Base-by-base conservation (phyloP, 2,113 vertebrate genomes). In the Phrynosoma platyrhinos region DNA sequence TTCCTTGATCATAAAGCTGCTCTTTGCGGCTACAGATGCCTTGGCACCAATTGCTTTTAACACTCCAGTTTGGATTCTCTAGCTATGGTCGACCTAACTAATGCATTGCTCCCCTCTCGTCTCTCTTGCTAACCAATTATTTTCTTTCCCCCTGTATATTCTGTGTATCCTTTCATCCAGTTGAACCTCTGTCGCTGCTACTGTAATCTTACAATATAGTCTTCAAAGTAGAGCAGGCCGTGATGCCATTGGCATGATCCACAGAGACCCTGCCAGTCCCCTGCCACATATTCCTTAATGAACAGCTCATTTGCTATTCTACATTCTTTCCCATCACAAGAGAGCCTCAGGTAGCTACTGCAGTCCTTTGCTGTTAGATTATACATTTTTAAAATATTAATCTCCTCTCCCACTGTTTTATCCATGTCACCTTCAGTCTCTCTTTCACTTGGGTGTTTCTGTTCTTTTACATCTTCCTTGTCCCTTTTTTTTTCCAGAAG, bases 161-260 rank as follows among this genome's bases (percentile, higher is more conserved):
- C 78, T 94, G 88, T 21, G 78, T 40, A 47, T 76, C 91, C 92
- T 95, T 95, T 95, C 87, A 94, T 95, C 92, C 83, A 90, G 77
- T n/a, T 86, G 90, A 81, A 92, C 82, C 79, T 95, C 86, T 92
- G 78, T 86, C 82, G 0, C 85, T 85, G 83, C 93, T 82, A 88
- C 89, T 90, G 86, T 92, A 87, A 85, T 72, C 69, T 90, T 90
- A 94, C 89, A 86, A 79, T 90, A 0, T 64, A 75, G 79, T 87
- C 90, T 95, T 95, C 93, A 92, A 93, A 94, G 92, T 66, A 25
- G 90, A 86, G 13, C 0, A 16, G 86, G 90, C 0, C 4, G 83
- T 52, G 82, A 32, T 90, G 87, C 85, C 85, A 86, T 52, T 91
- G 90, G 82, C 87, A 71, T 85, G 91, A 87, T 92, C 92, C 88